Evolutionary conservation across 2,797 vertebrate species (phyloP).

Genomic region (Brachyalestes nurse): DNA sequence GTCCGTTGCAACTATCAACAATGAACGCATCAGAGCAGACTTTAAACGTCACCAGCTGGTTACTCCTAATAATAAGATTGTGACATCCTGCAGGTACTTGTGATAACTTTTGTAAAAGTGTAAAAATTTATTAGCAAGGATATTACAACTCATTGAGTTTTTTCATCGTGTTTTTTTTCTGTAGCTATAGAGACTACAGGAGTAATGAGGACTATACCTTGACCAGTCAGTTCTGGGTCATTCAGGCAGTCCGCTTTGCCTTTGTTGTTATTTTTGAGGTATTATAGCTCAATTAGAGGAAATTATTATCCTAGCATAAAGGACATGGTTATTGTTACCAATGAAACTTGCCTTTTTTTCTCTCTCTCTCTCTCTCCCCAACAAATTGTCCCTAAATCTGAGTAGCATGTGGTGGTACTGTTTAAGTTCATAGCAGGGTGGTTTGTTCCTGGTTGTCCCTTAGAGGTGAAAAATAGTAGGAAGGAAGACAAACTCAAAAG

Average conservation of each 20-base stretch:
- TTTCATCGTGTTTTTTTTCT: neutral
- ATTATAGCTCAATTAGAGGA: neutral
- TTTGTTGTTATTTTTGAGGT: conserved; percentile 96
- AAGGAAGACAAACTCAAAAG: conserved; percentile 76
- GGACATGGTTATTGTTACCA: neutral
- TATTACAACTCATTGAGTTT: neutral
- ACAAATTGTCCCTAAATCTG: conserved; percentile 5
- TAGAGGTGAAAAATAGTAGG: conserved; percentile 83
- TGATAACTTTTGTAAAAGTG: neutral
- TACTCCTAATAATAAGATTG: conserved; percentile 57
- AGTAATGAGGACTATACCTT: conserved; percentile 77
- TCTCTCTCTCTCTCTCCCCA: neutral
- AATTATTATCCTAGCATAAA: conserved; percentile 18
- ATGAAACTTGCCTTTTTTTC: neutral
- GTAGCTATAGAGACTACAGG: conserved; percentile 85
- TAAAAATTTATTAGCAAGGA: neutral
- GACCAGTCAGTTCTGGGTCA: conserved; percentile 89
- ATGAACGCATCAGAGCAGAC: conserved; percentile 65
- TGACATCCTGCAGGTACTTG: conserved; percentile 85
- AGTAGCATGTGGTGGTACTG: conserved; percentile 89
- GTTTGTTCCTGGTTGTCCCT: conserved; percentile 88
- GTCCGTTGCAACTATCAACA: conserved; percentile 76
- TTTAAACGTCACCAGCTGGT: conserved; percentile 57
- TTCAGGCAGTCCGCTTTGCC: conserved; percentile 87
- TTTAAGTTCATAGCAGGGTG: conserved; percentile 90